Base-by-base conservation (phyloP, 1,140 invertebrate genomes). In the Cryptotermes secundus region DNA sequence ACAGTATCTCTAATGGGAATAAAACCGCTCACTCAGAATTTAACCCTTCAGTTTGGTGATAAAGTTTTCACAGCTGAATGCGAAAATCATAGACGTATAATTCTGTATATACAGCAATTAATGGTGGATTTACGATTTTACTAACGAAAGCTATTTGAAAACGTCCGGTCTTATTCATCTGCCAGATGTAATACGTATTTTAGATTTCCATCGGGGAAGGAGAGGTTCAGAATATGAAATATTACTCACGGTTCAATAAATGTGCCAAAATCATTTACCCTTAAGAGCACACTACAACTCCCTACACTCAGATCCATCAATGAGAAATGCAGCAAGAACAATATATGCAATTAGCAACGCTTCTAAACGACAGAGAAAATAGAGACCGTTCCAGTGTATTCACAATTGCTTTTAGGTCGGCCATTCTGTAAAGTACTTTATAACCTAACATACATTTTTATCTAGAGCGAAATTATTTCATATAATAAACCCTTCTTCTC, bases 331-430 rank as follows among this genome's bases (percentile, higher is more conserved):
- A 16, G 26, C 59, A 72, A 72, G 59, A 72, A 72, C 59, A 72
- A 72, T 72, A 31, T 72, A 31, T 14, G 59, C 59, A 72, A 72
- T 72, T 72, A 72, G 59, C 59, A 72, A 72, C 59, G 31, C 59
- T 72, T 72, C 26, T 72, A 31, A 72, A n/a, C 59, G n/a, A 72
- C 26, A 72, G 4, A 72, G 59, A 72, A 72, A 72, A 9, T 9
- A 72, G 4, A 72, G 59, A 72, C n/a, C 59, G 9, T 14, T 72
- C 31, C 26, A 9, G 2, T 16, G 59, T 22, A 49, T n/a, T 72
- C 59, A 72, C 59, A 31, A 72, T 72, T 72, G 59, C 59, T 72
- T 72, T 72, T 72, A 72, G 59, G 59, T 72, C 59, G 59, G 26
- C 59, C 26, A n/a, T 72, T 72, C 59, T 31, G 59, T 31, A n/a